phyloP scores from a whole-genome alignment of 2,888 invertebrate genomes.

The Torymus auratus region DNA sequence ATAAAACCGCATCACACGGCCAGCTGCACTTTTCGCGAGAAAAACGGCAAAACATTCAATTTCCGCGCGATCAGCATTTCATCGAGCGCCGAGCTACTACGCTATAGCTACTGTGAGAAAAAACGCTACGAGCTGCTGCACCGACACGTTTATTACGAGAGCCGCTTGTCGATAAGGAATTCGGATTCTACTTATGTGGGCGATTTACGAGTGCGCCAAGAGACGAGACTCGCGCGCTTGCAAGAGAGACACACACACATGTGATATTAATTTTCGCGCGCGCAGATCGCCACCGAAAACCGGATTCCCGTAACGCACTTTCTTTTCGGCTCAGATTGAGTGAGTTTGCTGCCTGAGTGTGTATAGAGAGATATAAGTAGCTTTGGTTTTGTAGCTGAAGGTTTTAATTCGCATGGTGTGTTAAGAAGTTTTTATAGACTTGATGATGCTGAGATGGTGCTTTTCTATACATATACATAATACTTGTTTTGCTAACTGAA shows the following conservation, averaged over 20 bases:
- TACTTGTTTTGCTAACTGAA: too few relatives aligned
- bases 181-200: constrained; percentile 27
- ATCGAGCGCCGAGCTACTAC: too few relatives aligned
- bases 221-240: neutral
- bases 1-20: too few relatives aligned
- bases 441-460: too few relatives aligned
- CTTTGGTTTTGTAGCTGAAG: too few relatives aligned
- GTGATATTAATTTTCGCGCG: constrained; percentile 32
- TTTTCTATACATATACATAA: too few relatives aligned
- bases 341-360: too few relatives aligned
- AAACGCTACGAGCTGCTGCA: constrained; percentile 6
- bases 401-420: too few relatives aligned
- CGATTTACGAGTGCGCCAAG: constrained; percentile 19
- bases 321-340: neutral
- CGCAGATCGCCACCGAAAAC: constrained; percentile 33
- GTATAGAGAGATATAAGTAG: too few relatives aligned
- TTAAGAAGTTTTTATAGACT: too few relatives aligned
- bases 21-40: too few relatives aligned
- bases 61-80: neutral
- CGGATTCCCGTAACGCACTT: constrained; percentile 19
- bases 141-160: too few relatives aligned
- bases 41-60: neutral
- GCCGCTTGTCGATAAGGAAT: constrained; percentile 38
- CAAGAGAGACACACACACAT: neutral
- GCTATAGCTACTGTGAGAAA: neutral